Conservation (phyloP, 2,113 vertebrate species). For the Ochotona curzoniae region DNA sequence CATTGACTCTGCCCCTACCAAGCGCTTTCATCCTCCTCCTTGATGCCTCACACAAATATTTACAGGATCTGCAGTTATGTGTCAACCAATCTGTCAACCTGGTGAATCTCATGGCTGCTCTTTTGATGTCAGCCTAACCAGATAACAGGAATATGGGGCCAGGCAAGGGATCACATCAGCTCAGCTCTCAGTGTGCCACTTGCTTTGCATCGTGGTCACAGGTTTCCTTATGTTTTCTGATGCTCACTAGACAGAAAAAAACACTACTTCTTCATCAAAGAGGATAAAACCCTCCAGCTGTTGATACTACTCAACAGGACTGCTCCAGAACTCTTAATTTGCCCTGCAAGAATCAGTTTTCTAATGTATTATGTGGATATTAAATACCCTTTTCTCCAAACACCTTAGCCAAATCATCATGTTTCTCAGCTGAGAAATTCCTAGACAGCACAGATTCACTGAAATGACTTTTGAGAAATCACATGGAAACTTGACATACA, state of each 20-base stretch:
- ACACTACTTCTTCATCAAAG: background rate
- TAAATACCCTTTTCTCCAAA: background rate
- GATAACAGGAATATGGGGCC: background rate
- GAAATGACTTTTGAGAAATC: background rate
- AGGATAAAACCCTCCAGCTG: background rate
- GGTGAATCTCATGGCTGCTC: background rate
- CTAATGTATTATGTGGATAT: background rate
- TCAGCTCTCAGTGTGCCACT: background rate
- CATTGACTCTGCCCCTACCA: background rate
- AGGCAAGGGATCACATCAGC: background rate
- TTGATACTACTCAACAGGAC: background rate
- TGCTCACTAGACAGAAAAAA: background rate
- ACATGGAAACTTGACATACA: background rate
- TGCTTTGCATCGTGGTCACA: background rate
- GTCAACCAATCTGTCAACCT: slow-evolving; percentile 30
- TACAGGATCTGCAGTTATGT: slow-evolving; percentile 17
- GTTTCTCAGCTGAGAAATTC: background rate
- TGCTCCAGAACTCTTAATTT: background rate
- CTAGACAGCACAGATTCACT: background rate
- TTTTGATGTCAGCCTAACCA: background rate
- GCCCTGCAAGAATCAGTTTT: background rate
- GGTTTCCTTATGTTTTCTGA: background rate
- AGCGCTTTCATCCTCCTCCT: background rate
- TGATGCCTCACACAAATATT: slow-evolving; percentile 37
- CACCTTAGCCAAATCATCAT: background rate